phyloP scores from a whole-genome alignment of 2,113 vertebrate genomes.

The Coryphaenoides rupestris region DNA sequence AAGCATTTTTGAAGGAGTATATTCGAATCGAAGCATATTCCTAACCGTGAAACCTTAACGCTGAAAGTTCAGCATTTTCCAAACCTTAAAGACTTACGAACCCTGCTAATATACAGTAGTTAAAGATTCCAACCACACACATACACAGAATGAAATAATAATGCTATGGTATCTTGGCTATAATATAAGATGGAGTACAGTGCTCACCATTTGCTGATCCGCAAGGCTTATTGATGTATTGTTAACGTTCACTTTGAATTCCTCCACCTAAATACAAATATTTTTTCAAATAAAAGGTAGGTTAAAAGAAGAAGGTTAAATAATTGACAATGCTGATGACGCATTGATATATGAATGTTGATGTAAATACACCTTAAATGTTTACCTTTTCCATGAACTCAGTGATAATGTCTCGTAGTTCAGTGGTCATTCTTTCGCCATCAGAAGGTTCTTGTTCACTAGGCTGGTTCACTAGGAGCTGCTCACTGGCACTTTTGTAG shows the following conservation, averaged over 20 bases:
- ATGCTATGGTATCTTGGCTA: neutral
- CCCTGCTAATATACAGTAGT: no score
- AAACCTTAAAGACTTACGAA: no score
- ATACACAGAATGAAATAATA: no score
- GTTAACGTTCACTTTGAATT: conserved; percentile 72
- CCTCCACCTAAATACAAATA: conserved; percentile 75
- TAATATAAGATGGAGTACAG: neutral
- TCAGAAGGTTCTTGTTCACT: conserved; percentile 58
- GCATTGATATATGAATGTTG: neutral
- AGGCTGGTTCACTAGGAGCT: conserved; percentile 4
- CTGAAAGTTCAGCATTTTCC: no score
- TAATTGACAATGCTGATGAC: neutral
- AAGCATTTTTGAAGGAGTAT: no score
- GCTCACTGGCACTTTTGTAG: neutral
- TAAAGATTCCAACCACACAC: no score
- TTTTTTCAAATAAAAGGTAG: no score
- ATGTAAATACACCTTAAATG: conserved; percentile 1
- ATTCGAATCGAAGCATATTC: no score
- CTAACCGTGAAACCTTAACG: no score
- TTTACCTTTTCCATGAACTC: conserved; percentile 79
- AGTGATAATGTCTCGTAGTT: conserved; percentile 78
- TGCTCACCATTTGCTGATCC: conserved; percentile 78
- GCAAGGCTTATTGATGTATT: conserved; percentile 57
- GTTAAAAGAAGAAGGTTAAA: accelerated
- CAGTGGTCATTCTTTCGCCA: conserved; percentile 80